phyloP scores from a whole-genome alignment of 1,140 invertebrate species.

The Drosophila melanogaster region Release_6_plus_ISO1_MT NT_037436.4:6293001-6293500 shows the following conservation, averaged over 20 bases:
- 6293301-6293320: conserved; percentile 17
- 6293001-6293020: conserved; percentile 52
- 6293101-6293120: conserved; percentile 12
- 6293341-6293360: conserved; percentile 59
- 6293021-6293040: conserved; percentile 73
- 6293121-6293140: background rate
- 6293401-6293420: conserved; percentile 68
- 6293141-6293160: background rate
- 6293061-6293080: conserved; percentile 34
- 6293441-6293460: conserved; percentile 68
- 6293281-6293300: conserved; percentile 19
- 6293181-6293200: conserved; percentile 57
- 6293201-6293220: conserved; percentile 79
- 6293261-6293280: conserved; percentile 46
- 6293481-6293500: background rate
- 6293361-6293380: conserved; percentile 57
- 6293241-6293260: conserved; percentile 29
- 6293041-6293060: conserved; percentile 70
- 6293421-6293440: conserved; percentile 63
- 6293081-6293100: conserved; percentile 44
- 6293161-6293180: conserved; percentile 1
- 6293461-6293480: conserved; percentile 18
- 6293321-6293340: conserved; percentile 32
- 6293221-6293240: conserved; percentile 75
- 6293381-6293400: conserved; percentile 72